Conservation (phyloP, 1,140 invertebrate genomes). For the Planococcus citri region DNA sequence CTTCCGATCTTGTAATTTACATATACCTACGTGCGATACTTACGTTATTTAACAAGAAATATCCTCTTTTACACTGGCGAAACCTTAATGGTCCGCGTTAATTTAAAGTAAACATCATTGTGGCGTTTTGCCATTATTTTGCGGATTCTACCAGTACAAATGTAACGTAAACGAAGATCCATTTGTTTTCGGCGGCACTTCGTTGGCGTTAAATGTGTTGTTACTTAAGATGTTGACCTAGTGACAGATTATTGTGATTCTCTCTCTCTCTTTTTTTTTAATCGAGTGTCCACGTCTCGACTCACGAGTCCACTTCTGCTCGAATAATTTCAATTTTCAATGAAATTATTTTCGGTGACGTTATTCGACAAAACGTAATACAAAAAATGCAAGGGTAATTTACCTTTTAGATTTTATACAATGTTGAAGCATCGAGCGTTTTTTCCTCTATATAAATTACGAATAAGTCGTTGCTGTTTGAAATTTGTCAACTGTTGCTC, state of each 20-base stretch:
- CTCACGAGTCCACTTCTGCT: no score
- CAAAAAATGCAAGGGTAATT: no score
- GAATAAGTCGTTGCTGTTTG: no score
- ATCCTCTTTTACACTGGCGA: not conserved
- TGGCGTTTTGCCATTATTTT: constrained; percentile 18
- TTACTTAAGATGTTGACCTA: constrained; percentile 1
- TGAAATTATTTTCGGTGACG: no score
- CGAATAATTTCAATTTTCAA: no score
- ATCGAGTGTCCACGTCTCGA: not conserved
- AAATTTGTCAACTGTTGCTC: no score
- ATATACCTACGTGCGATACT: not conserved
- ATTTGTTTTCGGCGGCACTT: not conserved
- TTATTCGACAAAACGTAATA: no score
- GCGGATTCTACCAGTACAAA: not conserved
- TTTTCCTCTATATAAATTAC: no score
- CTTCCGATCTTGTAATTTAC: not conserved
- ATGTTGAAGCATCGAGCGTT: no score
- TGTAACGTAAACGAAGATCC: not conserved
- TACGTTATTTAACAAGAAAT: not conserved
- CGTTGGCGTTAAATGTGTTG: constrained; percentile 1
- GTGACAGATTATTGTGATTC: constrained; percentile 7
- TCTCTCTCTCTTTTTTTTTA: not conserved
- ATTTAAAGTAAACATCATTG: constrained; percentile 14
- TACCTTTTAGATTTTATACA: no score
- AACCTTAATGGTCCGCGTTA: constrained; percentile 15